These are phyloP conservation scores for Patiria miniata DNA, from an alignment of 35 echinoderm and acorn worm species.

Conservation along the genomic window DNA sequence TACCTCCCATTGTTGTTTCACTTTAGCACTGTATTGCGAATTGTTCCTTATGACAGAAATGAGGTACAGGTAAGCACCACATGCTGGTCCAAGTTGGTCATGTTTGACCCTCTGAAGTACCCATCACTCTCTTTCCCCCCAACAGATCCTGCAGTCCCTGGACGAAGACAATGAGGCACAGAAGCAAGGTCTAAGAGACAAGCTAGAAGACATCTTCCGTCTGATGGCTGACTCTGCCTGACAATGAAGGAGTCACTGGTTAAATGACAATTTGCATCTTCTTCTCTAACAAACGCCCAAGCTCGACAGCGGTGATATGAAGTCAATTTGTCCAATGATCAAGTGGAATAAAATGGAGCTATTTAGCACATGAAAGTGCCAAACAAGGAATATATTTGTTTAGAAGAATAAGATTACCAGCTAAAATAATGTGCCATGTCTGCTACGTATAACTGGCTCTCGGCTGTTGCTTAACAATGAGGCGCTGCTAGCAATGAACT, in stretches of 20 bases:
- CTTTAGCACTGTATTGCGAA: too few relatives aligned
- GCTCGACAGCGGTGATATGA: neutral
- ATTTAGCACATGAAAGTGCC: neutral
- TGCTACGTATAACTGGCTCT: too few relatives aligned
- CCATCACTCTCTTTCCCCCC: neutral
- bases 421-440: too few relatives aligned
- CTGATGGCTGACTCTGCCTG: constrained; percentile 41
- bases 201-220: constrained; percentile 32
- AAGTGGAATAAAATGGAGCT: neutral
- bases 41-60: neutral
- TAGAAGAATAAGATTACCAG: too few relatives aligned
- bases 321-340: neutral
- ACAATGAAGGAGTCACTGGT: constrained; percentile 24
- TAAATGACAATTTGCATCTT: neutral
- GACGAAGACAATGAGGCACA: constrained; percentile 24
- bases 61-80: too few relatives aligned
- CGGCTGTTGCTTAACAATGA: too few relatives aligned
- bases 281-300: neutral
- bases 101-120: neutral
- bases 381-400: too few relatives aligned
- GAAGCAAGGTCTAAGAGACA: neutral
- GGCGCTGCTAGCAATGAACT: too few relatives aligned
- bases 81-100: too few relatives aligned
- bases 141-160: constrained; percentile 32
- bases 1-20: too few relatives aligned